These are phyloP conservation scores for Eolophus roseicapilla DNA, from an alignment of 2,113 vertebrate species.

Conservation along the genomic window DNA sequence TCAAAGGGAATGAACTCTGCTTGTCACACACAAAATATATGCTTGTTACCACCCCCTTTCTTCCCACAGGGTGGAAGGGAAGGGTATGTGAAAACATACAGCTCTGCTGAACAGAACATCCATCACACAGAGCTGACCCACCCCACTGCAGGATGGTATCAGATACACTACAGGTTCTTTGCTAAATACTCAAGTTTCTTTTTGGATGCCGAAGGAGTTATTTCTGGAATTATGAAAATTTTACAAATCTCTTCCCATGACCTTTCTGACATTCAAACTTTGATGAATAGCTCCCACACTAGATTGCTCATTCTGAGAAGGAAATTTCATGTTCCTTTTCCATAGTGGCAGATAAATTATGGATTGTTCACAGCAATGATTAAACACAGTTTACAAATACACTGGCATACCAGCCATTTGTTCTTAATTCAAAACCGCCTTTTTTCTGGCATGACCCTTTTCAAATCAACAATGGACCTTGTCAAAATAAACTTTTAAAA, in stretches of 20 bases:
- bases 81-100: background rate
- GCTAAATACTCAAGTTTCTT: constrained; percentile 18
- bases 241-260: constrained; percentile 71
- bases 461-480: background rate
- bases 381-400: constrained; percentile 8
- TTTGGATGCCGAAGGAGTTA: constrained; percentile 26
- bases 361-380: background rate
- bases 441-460: background rate
- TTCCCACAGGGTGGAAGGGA: background rate
- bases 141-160: background rate
- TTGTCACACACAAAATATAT: background rate
- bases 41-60: background rate
- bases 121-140: background rate
- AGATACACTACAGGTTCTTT: background rate
- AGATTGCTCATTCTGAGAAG: constrained; percentile 30
- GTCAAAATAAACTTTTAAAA: background rate
- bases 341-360: constrained; percentile 35
- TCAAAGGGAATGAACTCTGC: background rate
- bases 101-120: background rate
- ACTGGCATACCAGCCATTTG: background rate
- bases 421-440: background rate
- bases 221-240: constrained; percentile 67
- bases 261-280: constrained; percentile 57
- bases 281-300: constrained; percentile 57
- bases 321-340: constrained; percentile 53